phyloP scores from a whole-genome alignment of 2,113 vertebrate species.

The Oxyura jamaicensis region DNA sequence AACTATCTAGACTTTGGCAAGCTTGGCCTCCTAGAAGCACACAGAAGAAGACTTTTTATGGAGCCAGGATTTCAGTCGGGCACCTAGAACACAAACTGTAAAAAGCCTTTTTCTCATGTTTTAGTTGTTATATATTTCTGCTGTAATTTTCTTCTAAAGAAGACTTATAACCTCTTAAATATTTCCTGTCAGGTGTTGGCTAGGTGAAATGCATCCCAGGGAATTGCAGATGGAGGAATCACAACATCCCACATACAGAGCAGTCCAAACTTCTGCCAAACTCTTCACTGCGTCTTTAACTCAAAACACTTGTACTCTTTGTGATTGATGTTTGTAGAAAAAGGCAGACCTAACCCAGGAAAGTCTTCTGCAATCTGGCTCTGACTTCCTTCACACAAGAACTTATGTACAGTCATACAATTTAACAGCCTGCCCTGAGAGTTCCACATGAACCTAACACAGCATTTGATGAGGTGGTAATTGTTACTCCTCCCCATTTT shows the following conservation, averaged over 20 bases:
- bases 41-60: neutral
- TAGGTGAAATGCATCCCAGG: slow-evolving; percentile 22
- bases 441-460: neutral
- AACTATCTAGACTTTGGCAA: neutral
- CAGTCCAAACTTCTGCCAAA: slow-evolving; percentile 50
- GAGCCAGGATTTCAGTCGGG: neutral
- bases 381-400: slow-evolving; percentile 19
- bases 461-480: neutral
- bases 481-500: neutral
- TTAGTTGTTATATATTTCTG: slow-evolving; percentile 15
- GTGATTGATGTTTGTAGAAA: slow-evolving; percentile 4
- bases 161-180: slow-evolving; percentile 55
- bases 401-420: neutral
- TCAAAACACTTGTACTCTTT: slow-evolving; percentile 34
- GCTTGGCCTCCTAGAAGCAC: neutral
- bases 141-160: slow-evolving; percentile 53
- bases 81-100: slow-evolving; percentile 11
- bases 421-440: neutral
- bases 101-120: slow-evolving; percentile 17
- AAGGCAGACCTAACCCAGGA: neutral
- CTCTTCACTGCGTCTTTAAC: slow-evolving; percentile 42
- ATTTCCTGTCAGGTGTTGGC: slow-evolving; percentile 26
- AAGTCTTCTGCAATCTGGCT: slow-evolving; percentile 1
- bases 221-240: slow-evolving; percentile 32
- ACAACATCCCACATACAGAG: neutral